These are phyloP conservation scores for Lycophotia porphyrea DNA, from an alignment of 2,888 invertebrate species.

Conservation along the genomic window DNA sequence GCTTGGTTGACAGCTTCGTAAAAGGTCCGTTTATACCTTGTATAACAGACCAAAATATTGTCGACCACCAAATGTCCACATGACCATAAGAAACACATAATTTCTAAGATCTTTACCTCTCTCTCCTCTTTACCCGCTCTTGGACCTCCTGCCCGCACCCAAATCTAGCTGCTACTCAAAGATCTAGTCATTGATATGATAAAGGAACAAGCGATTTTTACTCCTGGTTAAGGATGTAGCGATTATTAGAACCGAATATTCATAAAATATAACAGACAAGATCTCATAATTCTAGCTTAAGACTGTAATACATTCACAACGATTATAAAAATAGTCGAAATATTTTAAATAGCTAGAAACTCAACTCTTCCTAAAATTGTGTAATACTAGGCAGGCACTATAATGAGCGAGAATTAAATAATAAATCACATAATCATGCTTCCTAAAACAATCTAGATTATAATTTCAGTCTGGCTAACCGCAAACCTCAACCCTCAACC, in stretches of 20 bases:
- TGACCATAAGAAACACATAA: not conserved
- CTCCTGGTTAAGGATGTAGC: not conserved
- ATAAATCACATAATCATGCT: conserved; percentile 16
- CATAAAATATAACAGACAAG: not conserved
- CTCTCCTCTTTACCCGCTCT: not conserved
- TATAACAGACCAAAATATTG: not conserved
- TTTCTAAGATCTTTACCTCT: not conserved
- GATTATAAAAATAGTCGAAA: not conserved
- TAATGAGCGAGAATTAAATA: conserved; percentile 3
- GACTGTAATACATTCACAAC: not conserved
- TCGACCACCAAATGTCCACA: not conserved
- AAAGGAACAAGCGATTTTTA: not conserved
- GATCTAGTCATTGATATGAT: not conserved
- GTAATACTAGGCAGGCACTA: not conserved
- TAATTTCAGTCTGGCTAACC: conserved; percentile 16
- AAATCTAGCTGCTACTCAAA: not conserved
- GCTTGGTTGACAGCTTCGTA: no score
- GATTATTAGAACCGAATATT: not conserved
- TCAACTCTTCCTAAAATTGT: no score
- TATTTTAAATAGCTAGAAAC: not conserved
- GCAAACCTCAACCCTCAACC: conserved; percentile 46
- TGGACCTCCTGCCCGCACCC: not conserved
- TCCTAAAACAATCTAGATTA: conserved; percentile 22
- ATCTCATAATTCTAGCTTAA: not conserved
- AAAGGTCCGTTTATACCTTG: no score